Evolutionary conservation across 2,113 vertebrate species (phyloP).

Genomic region (Bufo bufo): DNA sequence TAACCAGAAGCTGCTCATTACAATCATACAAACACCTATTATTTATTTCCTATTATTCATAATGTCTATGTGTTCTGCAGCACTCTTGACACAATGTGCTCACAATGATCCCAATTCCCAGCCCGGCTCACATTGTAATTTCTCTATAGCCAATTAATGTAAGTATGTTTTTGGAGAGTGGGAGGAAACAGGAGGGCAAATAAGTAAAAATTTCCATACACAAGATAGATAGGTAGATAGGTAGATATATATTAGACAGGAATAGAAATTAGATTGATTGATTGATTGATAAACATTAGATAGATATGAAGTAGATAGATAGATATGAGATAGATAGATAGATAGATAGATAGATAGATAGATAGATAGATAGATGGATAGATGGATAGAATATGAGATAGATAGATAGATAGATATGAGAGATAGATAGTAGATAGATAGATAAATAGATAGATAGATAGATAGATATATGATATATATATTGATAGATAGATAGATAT

Average conservation of each 20-base stretch:
- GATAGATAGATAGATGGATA: background rate
- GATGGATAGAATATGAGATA: background rate
- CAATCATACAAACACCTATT: background rate
- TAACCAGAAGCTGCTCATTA: background rate
- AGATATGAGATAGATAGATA: background rate
- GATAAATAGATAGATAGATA: background rate
- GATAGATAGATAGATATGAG: background rate
- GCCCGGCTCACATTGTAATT: background rate
- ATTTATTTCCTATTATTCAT: background rate
- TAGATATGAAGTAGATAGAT: background rate
- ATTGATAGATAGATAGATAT: conserved; percentile 16
- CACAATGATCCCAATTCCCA: background rate
- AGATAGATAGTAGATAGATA: background rate
- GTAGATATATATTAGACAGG: no score
- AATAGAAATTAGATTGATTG: background rate
- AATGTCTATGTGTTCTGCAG: background rate
- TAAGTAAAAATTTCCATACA: no score
- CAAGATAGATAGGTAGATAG: background rate
- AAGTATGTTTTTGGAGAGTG: background rate
- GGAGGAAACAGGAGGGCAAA: background rate
- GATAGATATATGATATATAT: background rate
- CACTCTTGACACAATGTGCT: background rate
- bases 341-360: background rate
- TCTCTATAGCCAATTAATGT: background rate
- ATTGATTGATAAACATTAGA: background rate